Conservation (phyloP, 2,888 invertebrate species). For the Napeogenes sylphis region DNA sequence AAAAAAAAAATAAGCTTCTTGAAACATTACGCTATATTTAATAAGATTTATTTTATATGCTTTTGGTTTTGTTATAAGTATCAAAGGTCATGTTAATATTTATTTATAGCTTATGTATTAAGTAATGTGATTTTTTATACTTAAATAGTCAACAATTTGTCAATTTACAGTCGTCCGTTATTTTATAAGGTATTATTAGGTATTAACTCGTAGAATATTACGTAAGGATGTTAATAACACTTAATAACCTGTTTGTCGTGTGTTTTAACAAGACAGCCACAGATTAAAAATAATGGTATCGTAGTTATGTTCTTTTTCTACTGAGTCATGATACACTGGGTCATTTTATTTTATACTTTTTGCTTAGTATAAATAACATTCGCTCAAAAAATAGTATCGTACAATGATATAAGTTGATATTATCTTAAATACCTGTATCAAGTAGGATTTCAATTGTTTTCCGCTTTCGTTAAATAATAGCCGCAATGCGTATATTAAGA, state of each 20-base stretch:
- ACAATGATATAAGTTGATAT: too few relatives aligned
- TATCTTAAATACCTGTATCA: too few relatives aligned
- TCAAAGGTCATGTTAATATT: too few relatives aligned
- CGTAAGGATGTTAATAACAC: slow-evolving; percentile 16
- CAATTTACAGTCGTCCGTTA: background rate
- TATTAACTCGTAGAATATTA: background rate
- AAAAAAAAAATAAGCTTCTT: too few relatives aligned
- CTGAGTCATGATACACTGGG: background rate
- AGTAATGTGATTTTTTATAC: slow-evolving; percentile 3
- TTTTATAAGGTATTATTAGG: background rate
- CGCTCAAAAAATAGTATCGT: too few relatives aligned
- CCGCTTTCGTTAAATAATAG: too few relatives aligned
- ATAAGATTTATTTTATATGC: background rate
- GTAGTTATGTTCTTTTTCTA: too few relatives aligned
- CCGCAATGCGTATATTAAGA: too few relatives aligned
- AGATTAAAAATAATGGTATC: background rate
- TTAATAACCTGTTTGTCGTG: slow-evolving; percentile 14
- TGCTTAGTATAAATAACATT: too few relatives aligned
- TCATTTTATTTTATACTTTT: too few relatives aligned
- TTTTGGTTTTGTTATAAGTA: background rate
- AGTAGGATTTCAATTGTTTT: too few relatives aligned
- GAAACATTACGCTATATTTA: background rate
- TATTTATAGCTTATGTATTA: background rate
- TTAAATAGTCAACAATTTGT: background rate
- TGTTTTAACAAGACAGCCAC: background rate